Conservation (phyloP, 2,888 invertebrate genomes). For the Oxyscelio sp. region DNA sequence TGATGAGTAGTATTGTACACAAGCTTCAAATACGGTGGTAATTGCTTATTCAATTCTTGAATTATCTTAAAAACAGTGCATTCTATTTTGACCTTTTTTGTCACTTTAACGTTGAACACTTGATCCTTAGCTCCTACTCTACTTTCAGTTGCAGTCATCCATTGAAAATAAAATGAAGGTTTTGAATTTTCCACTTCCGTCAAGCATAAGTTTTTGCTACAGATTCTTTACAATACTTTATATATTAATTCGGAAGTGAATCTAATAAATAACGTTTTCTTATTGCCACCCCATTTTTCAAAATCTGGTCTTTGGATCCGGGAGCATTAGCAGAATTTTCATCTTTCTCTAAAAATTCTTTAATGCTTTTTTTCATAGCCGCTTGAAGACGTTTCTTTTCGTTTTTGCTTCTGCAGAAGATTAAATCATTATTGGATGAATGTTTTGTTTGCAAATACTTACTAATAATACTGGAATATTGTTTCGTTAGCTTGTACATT, state of each 20-base stretch:
- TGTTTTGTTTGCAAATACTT: constrained; percentile 42
- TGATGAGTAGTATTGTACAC: constrained; percentile 29
- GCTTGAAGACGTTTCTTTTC: constrained; percentile 32
- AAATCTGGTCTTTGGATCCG: too few relatives aligned
- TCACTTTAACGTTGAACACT: constrained; percentile 21
- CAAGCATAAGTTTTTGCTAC: constrained; percentile 10
- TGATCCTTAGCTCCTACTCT: constrained; percentile 18
- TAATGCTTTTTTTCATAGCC: constrained; percentile 39
- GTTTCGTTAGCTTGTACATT: constrained; percentile 41
- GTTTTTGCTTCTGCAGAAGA: constrained; percentile 36
- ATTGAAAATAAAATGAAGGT: constrained; percentile 36
- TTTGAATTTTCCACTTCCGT: not conserved
- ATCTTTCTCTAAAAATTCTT: constrained; percentile 57
- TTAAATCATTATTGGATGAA: not conserved
- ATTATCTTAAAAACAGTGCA: constrained; percentile 11
- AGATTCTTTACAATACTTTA: constrained; percentile 52
- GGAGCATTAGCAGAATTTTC: constrained; percentile 60
- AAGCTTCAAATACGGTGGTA: constrained; percentile 16
- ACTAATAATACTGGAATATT: constrained; percentile 21
- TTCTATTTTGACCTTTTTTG: constrained; percentile 20
- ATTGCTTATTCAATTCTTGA: constrained; percentile 9
- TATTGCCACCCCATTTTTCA: constrained; percentile 31
- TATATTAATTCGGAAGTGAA: constrained; percentile 53
- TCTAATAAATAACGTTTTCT: constrained; percentile 55
- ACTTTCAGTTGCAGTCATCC: constrained; percentile 17